Evolutionary conservation across 2,113 vertebrate genomes (phyloP), one percentile per base, ranked within the genome.

Genomic region (Astatoreochromis straeleni): DNA sequence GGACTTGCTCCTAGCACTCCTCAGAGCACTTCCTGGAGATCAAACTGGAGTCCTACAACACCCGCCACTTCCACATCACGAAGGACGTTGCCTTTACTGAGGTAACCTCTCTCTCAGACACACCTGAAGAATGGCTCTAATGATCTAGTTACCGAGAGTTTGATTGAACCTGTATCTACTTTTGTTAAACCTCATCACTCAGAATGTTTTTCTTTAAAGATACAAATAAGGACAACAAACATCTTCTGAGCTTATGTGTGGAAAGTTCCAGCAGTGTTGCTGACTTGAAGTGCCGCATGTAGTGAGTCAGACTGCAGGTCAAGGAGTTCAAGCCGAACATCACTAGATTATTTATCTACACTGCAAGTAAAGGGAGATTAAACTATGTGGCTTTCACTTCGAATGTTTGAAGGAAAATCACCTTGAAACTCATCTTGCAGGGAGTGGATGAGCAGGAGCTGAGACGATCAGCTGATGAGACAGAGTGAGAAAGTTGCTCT

Each of bases 11-110:
- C 47, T 89, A 99, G 97, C 95, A 93, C 54, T 95, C 95, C 9
- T 90, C 96, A 29, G 98, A 98, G 78, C 98, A 96, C 92, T 98
- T 99, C 88, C 89, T 98, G 24, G 98, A 99, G 93, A 95, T 99
- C 65, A 97, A 97, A 87, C 91, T 99, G 93, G 97, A 99, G 87
- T 97, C 98, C 2, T 98, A 97, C 24, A 97, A 95, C 83, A 97
- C 97, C 24, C 97, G 97, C 49, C 98, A 97, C 92, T 98, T 97
- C 94, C 98, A 99, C 94, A 97, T 99, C 24, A 97, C 95, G 86
- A 97, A 97, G n/a, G 97, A 99, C 90, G 97, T 97, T 40, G 96
- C 98, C 5, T 98, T 98, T 55, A 96, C 95, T 16, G 97, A 98
- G 95, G 98, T 98, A 93, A 88, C 93, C 13, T 58, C 21, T 21